phyloP scores from a whole-genome alignment of 2,888 invertebrate genomes.

The Iselma pallidipennis region DNA sequence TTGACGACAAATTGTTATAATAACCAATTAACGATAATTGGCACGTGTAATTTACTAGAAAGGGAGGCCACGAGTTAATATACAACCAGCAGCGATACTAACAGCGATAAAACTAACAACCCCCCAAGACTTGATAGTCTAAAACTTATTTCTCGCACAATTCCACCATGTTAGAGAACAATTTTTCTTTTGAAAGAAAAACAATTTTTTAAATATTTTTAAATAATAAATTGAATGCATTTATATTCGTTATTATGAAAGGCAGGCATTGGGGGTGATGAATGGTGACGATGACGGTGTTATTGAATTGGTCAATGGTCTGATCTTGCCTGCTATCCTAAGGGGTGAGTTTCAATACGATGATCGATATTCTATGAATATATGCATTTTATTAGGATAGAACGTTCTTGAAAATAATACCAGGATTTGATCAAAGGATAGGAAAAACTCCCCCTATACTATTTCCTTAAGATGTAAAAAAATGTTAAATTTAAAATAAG shows the following conservation, averaged over 20 bases:
- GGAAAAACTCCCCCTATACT: slow-evolving; percentile 9
- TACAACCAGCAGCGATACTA: background rate
- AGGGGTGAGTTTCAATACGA: background rate
- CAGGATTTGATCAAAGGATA: slow-evolving; percentile 10
- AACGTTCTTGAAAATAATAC: slow-evolving; percentile 15
- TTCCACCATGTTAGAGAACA: background rate
- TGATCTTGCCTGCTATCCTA: background rate
- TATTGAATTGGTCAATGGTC: background rate
- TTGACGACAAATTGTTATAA: slow-evolving; percentile 19
- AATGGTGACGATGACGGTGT: background rate
- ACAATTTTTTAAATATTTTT: too few species aligned
- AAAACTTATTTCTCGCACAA: background rate
- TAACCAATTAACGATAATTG: slow-evolving; percentile 23
- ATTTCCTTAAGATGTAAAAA: slow-evolving; percentile 10
- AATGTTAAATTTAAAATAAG: slow-evolving; percentile 45
- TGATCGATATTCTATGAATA: slow-evolving; percentile 27
- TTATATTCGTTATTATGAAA: background rate
- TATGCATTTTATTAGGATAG: slow-evolving; percentile 23
- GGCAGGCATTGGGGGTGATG: background rate
- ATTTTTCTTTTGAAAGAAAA: too few species aligned
- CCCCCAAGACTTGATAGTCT: background rate
- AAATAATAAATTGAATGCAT: background rate
- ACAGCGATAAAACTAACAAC: background rate
- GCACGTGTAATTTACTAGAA: slow-evolving; percentile 19
- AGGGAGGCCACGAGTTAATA: slow-evolving; percentile 2